Percentiles rank a stretch among this genome's conserved stretches.
phyloP scores from a whole-genome alignment of 1,140 invertebrate species.

The Patella vulgata region DNA sequence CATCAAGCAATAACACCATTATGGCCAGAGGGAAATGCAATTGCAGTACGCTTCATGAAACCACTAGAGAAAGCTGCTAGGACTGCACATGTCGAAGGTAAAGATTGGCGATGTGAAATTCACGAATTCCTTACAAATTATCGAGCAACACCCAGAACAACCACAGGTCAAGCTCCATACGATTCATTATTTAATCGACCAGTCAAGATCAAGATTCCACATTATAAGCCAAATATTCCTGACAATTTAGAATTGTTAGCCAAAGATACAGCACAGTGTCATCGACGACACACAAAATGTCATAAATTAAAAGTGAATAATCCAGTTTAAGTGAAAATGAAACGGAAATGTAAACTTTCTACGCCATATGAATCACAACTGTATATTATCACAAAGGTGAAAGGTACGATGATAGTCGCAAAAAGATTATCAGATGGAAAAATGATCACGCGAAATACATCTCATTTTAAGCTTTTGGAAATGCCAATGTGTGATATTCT shows the following conservation, averaged over 20 bases:
- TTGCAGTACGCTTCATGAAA: constrained; percentile 4
- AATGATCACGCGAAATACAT: constrained; percentile 19
- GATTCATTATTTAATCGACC: too few relatives aligned
- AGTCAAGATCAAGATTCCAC: constrained; percentile 1
- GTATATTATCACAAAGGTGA: constrained; percentile 8
- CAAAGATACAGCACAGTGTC: constrained; percentile 12
- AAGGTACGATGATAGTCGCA: constrained; percentile 33
- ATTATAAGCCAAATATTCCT: neutral
- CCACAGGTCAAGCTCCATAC: constrained; percentile 18
- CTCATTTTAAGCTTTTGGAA: constrained; percentile 22
- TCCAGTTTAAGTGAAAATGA: constrained; percentile 27
- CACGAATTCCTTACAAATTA: constrained; percentile 22
- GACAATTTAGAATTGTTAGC: neutral
- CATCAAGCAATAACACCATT: constrained; percentile 19
- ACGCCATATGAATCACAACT: constrained; percentile 21
- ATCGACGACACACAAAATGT: constrained; percentile 1
- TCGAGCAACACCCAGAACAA: constrained; percentile 19
- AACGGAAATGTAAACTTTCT: constrained; percentile 23
- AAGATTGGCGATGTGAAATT: neutral
- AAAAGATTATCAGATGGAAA: constrained; percentile 6
- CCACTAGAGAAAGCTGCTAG: constrained; percentile 1
- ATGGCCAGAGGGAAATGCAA: constrained; percentile 10
- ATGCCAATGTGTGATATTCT: too few relatives aligned
- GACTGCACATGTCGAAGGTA: neutral
- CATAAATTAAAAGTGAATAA: constrained; percentile 11